Evolutionary conservation across 2,797 vertebrate genomes (phyloP).

Genomic region (Nothura maculosa): DNA sequence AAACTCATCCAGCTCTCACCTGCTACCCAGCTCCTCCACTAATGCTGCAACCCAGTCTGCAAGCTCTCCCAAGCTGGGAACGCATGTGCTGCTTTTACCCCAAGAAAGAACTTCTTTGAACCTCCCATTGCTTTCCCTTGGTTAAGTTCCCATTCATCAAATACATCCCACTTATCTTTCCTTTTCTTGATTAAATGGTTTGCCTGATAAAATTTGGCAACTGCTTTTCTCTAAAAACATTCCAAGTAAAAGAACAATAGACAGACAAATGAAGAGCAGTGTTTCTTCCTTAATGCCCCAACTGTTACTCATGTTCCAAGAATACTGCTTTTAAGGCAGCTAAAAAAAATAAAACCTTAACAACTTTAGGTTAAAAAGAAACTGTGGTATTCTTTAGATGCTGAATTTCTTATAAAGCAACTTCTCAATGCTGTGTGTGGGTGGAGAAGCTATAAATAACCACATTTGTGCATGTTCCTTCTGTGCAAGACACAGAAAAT

Average conservation of each 20-base stretch:
- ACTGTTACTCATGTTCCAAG: constrained; percentile 41
- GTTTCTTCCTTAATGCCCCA: constrained; percentile 41
- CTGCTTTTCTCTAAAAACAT: constrained; percentile 50
- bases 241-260: constrained; percentile 64
- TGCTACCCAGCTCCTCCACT: not conserved
- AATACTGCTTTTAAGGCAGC: constrained; percentile 42
- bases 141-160: constrained; percentile 49
- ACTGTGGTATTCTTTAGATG: not conserved
- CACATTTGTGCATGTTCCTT: constrained; percentile 45
- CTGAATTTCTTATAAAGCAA: constrained; percentile 31
- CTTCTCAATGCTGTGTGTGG: constrained; percentile 50
- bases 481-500: constrained; percentile 42
- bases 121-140: constrained; percentile 13
- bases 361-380: not conserved
- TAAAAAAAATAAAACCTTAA: not conserved
- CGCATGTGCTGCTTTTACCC: not conserved
- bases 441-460: constrained; percentile 67
- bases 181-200: constrained; percentile 56
- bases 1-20: not conserved
- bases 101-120: constrained; percentile 11
- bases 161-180: constrained; percentile 25
- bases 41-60: not conserved
- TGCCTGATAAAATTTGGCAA: constrained; percentile 59
- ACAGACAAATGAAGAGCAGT: constrained; percentile 60
- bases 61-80: not conserved